phyloP scores from a whole-genome alignment of 2,113 vertebrate species.

The Brachypteracias leptosomus region DNA sequence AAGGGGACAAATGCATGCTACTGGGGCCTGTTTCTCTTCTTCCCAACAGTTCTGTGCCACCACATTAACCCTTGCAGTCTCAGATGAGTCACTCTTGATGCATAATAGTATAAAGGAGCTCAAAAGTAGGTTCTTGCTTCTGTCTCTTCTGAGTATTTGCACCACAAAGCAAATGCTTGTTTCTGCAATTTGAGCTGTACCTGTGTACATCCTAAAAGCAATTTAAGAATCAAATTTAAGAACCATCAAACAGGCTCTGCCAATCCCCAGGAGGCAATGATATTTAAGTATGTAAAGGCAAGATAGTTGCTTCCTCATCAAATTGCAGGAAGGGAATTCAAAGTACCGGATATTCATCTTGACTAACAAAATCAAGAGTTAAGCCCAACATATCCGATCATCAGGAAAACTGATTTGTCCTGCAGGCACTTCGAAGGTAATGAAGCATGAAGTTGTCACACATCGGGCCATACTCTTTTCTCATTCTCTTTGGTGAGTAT shows the following conservation, averaged over 20 bases:
- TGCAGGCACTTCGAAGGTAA: neutral
- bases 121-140: neutral
- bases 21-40: neutral
- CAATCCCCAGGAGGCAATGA: neutral
- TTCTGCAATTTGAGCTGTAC: neutral
- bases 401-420: neutral
- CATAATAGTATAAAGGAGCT: neutral
- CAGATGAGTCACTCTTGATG: neutral
- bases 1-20: neutral
- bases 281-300: neutral
- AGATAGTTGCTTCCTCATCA: neutral
- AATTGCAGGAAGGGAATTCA: neutral
- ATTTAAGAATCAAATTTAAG: neutral
- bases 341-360: neutral
- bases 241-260: neutral
- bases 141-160: neutral
- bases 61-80: conserved; percentile 7
- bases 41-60: neutral
- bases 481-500: neutral
- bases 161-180: neutral
- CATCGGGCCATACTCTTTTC: neutral
- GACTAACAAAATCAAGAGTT: neutral
- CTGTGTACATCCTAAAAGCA: neutral
- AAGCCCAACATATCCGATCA: rapidly evolving
- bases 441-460: neutral